phyloP scores from a whole-genome alignment of 2,797 vertebrate genomes.

The Eidolon dupreanum region DNA sequence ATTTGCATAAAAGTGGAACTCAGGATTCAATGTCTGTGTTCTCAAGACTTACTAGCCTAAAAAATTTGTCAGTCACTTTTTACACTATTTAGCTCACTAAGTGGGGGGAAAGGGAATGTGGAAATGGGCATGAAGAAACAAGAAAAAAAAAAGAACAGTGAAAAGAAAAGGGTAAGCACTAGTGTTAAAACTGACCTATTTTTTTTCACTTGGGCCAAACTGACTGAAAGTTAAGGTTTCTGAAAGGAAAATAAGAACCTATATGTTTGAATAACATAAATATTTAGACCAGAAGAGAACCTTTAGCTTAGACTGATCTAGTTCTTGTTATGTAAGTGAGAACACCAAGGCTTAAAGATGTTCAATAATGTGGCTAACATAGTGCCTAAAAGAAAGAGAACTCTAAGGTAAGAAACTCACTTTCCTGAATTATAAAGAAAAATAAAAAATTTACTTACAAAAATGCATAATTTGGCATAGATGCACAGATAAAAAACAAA shows the following conservation, averaged over 20 bases:
- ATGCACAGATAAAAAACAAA: neutral
- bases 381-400: neutral
- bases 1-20: neutral
- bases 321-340: neutral
- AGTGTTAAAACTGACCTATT: neutral
- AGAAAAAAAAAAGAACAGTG: no score
- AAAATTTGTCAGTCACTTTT: neutral
- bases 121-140: neutral
- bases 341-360: neutral
- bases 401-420: neutral
- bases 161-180: neutral
- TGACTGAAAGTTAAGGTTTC: neutral
- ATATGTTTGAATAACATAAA: neutral
- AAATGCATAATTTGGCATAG: neutral
- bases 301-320: neutral
- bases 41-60: neutral
- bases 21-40: neutral
- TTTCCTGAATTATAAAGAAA: neutral
- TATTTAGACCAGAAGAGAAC: neutral
- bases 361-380: neutral
- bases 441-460: neutral
- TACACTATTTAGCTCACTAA: neutral
- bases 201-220: neutral
- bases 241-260: neutral
- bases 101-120: neutral